Evolutionary conservation across 2,888 invertebrate species (phyloP), one percentile per base, ranked within the genome.

Genomic region (Papilio gigon): DNA sequence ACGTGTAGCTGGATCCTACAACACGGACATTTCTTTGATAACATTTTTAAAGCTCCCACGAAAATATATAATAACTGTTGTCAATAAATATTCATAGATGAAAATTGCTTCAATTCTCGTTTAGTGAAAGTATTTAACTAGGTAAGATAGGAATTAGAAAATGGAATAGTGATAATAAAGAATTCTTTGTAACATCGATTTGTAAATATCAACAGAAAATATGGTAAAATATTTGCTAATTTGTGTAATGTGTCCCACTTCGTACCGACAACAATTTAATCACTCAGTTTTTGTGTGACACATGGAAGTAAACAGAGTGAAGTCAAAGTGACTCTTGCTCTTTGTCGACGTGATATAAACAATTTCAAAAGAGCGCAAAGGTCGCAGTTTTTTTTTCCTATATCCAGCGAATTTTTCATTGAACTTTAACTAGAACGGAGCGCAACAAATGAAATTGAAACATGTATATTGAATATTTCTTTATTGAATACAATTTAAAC

Each of bases 41-140:
- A 68, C n/a, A 65, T 65, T 50, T 68, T 62, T 56, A 35, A 63
- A 62, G 42, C 33, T 44, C n/a, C 47, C 3, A 12, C 17, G n/a
- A 50, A 63, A 17, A 22, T 14, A 47, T n/a, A 8, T 14, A n/a
- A n/a, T n/a, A 27, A 22, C 22, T 8, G 20, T 50, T 12, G 47
- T 50, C 22, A 50, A 50, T 50, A 25, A 4, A 22, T 22, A 47
- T 47, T 12, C 22, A 47, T 25, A 25, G 4, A 11, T 25, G 1
- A 22, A 47, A 47, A n/a, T n/a, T n/a, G 5, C 6, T 40, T 40
- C n/a, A n/a, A n/a, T 6, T 4, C n/a, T n/a, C n/a, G 0, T n/a
- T 40, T n/a, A 40, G 5, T 40, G n/a, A 0, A n/a, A n/a, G n/a
- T n/a, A 6, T 40, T 40, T 17, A 17, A n/a, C n/a, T 40, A 44